Percentiles rank a stretch among this genome's conserved stretches.
Conservation (phyloP, 2,797 vertebrate genomes). For the Odontamblyopus rebecca region DNA sequence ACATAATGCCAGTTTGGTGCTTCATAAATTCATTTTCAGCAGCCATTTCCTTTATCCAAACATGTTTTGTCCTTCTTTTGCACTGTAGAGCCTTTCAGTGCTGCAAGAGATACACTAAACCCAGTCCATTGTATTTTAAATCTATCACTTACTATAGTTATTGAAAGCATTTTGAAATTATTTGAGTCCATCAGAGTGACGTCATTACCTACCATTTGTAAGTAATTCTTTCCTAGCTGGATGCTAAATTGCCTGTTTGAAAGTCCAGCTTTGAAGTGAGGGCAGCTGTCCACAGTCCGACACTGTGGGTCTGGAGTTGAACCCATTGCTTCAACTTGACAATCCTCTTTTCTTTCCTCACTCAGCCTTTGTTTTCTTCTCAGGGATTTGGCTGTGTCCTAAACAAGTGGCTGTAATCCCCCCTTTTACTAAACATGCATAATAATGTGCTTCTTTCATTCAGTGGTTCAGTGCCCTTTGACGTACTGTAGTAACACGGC, state of each 20-base stretch:
- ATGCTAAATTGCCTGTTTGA: conserved; percentile 12
- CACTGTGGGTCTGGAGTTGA: conserved; percentile 27
- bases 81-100: not conserved
- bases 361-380: conserved; percentile 47
- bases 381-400: conserved; percentile 40
- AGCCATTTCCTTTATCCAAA: too few species aligned
- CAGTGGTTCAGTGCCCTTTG: conserved; percentile 13
- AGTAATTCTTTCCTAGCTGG: not conserved
- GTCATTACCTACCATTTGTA: not conserved
- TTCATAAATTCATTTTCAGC: too few species aligned
- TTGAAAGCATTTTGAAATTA: not conserved
- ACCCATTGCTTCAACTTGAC: conserved; percentile 47
- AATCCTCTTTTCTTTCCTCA: conserved; percentile 62
- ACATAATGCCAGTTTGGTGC: too few species aligned
- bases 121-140: not conserved
- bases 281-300: not conserved
- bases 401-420: conserved; percentile 55
- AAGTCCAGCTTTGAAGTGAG: conserved; percentile 4
- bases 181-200: not conserved
- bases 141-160: too few species aligned
- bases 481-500: conserved; percentile 13
- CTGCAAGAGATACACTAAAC: not conserved
- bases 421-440: conserved; percentile 49
- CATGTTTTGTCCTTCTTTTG: not conserved
- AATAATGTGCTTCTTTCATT: conserved; percentile 38